Conservation (phyloP, 2,113 vertebrate genomes). For the Rattus rattus region DNA sequence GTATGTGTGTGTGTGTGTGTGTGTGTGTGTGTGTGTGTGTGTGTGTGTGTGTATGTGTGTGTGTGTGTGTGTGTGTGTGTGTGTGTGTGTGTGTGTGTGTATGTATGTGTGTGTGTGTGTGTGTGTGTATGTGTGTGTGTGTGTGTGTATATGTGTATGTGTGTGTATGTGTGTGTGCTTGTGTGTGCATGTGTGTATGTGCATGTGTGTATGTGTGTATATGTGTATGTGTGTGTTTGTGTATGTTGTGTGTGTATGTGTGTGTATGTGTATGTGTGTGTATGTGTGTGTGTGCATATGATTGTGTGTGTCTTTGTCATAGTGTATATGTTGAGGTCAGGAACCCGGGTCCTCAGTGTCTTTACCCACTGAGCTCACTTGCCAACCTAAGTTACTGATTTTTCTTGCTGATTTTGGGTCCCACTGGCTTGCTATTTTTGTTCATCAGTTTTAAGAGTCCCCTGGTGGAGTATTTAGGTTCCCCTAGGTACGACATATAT, state of each 20-base stretch:
- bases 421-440: not conserved
- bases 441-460: not conserved
- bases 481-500: too few relatives aligned
- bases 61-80: too few relatives aligned
- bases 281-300: not conserved
- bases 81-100: not conserved
- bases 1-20: not conserved
- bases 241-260: not conserved
- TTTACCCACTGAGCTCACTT: not conserved
- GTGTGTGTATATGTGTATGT: not conserved
- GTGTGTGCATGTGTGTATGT: not conserved
- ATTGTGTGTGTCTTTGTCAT: not conserved
- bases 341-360: not conserved
- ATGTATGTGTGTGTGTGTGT: not conserved
- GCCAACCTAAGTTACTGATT: not conserved
- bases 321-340: not conserved
- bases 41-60: not conserved
- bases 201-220: not conserved
- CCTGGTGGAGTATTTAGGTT: not conserved
- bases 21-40: not conserved
- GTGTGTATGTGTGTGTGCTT: not conserved
- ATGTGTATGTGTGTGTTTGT: not conserved
- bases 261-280: not conserved
- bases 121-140: not conserved
- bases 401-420: not conserved